A percentile compares a stretch with the other conserved stretches of the same genome.
phyloP scores from a whole-genome alignment of 2,888 invertebrate species.

The Gymnocheta viridis region DNA sequence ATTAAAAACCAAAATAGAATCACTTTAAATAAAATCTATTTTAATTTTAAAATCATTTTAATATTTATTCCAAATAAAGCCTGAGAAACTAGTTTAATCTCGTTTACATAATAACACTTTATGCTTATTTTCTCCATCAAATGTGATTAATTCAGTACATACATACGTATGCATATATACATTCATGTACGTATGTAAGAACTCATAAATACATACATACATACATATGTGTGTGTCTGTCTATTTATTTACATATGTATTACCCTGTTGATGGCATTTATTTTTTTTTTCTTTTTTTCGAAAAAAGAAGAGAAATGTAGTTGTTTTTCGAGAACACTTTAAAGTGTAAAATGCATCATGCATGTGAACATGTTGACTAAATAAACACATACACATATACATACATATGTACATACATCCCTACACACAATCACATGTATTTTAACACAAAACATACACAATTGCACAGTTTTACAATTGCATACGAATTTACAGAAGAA shows the following conservation, averaged over 20 bases:
- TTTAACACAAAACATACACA: neutral
- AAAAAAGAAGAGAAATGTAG: slow-evolving; percentile 2
- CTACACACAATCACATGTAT: neutral
- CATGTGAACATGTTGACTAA: slow-evolving; percentile 32
- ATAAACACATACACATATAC: slow-evolving; percentile 2
- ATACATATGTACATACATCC: neutral
- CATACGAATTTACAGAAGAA: slow-evolving; percentile 1
- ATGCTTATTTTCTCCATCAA: neutral
- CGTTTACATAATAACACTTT: neutral
- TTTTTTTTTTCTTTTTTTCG: neutral
- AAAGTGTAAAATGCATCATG: slow-evolving; percentile 57
- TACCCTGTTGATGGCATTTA: neutral
- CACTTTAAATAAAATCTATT: neutral
- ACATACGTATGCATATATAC: neutral
- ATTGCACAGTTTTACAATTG: neutral
- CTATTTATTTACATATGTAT: neutral
- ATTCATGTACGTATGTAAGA: neutral
- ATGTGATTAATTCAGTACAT: neutral
- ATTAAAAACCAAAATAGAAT: too few relatives aligned
- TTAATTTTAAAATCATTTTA: neutral
- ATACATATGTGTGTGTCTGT: neutral
- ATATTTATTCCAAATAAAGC: neutral
- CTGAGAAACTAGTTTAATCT: neutral
- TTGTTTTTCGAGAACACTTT: slow-evolving; percentile 34
- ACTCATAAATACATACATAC: neutral